phyloP scores from a whole-genome alignment of 2,888 invertebrate species.

The Synergus itoensis region DNA sequence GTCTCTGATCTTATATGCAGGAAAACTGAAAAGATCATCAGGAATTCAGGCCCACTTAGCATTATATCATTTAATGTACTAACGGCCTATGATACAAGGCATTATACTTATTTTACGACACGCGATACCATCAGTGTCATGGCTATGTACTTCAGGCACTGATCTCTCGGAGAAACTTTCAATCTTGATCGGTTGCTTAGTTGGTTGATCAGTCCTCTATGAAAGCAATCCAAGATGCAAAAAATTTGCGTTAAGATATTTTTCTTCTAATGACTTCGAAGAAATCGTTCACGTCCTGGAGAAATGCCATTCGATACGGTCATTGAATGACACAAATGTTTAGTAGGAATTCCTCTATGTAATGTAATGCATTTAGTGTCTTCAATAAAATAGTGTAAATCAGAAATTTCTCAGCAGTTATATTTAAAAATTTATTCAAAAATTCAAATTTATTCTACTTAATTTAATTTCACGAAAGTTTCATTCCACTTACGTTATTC shows the following conservation, averaged over 20 bases:
- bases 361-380: background rate
- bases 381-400: background rate
- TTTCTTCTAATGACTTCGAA: constrained; percentile 1
- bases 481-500: background rate
- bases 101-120: constrained; percentile 20
- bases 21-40: background rate
- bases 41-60: background rate
- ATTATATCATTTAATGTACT: background rate
- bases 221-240: background rate
- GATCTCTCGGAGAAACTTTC: constrained; percentile 24
- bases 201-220: background rate
- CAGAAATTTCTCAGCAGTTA: background rate
- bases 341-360: constrained; percentile 15
- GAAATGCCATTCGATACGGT: constrained; percentile 22
- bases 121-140: background rate
- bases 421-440: too few species aligned
- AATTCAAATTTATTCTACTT: background rate
- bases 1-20: background rate
- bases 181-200: background rate
- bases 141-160: background rate
- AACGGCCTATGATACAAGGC: background rate
- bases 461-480: background rate
- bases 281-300: constrained; percentile 1
- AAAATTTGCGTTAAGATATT: constrained; percentile 12
- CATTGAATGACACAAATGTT: constrained; percentile 23